Evolutionary conservation across 2,888 invertebrate genomes (phyloP).

Genomic region (Nomada fabriciana): DNA sequence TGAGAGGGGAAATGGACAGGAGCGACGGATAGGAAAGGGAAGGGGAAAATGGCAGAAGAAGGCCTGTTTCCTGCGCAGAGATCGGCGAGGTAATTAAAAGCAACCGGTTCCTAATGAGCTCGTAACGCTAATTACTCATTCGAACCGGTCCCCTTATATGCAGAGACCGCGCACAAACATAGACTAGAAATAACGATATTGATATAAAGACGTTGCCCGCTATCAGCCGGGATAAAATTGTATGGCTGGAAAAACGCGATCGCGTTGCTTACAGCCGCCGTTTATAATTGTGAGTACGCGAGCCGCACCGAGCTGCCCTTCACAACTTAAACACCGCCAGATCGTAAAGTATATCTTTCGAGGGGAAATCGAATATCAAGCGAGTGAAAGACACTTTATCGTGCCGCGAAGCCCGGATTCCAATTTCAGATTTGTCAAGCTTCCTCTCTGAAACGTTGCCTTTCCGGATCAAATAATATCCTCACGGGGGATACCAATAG

Average conservation of each 20-base stretch:
- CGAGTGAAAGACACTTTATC: slow-evolving; percentile 2
- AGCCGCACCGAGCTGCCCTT: not conserved
- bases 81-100: slow-evolving; percentile 36
- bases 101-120: slow-evolving; percentile 4
- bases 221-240: not conserved
- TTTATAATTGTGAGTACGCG: not conserved
- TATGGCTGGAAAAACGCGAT: not conserved
- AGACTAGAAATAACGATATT: not conserved
- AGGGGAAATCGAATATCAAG: not conserved
- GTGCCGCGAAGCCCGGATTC: not conserved
- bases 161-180: not conserved
- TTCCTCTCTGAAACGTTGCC: slow-evolving; percentile 1
- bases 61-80: slow-evolving; percentile 14
- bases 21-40: not conserved
- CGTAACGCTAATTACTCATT: slow-evolving; percentile 4
- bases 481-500: not conserved
- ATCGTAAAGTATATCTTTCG: not conserved
- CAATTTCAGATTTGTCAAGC: not conserved
- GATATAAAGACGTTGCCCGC: slow-evolving; percentile 31
- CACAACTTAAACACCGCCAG: not conserved
- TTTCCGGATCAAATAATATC: slow-evolving; percentile 7
- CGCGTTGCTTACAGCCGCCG: too few relatives aligned
- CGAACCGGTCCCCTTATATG: not conserved
- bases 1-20: not conserved
- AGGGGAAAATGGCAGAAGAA: not conserved